phyloP scores from a whole-genome alignment of 2,113 vertebrate genomes.

The Rhodinocichla rosea region DNA sequence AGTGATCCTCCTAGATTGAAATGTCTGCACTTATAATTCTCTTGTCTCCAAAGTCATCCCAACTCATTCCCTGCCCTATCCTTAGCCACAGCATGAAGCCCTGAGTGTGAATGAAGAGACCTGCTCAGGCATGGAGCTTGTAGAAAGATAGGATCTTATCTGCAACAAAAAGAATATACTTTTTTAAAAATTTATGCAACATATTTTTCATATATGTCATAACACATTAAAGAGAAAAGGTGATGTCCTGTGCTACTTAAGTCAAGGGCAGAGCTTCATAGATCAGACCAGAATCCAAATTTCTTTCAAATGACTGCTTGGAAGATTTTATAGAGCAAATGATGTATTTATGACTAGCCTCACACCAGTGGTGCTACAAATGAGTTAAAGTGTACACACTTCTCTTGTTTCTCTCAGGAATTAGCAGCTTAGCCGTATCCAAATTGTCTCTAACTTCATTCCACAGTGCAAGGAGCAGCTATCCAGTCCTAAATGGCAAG shows the following conservation, averaged over 20 bases:
- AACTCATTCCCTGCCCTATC: neutral
- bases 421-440: neutral
- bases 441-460: neutral
- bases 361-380: neutral
- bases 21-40: neutral
- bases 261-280: neutral
- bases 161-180: neutral
- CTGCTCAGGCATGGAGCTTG: neutral
- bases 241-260: neutral
- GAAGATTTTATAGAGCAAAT: neutral
- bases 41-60: neutral
- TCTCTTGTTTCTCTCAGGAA: neutral
- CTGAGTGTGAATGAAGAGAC: neutral
- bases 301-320: neutral
- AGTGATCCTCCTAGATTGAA: neutral
- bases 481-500: neutral
- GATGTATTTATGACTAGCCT: neutral
- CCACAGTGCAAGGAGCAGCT: neutral
- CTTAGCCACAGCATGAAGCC: neutral
- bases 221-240: neutral
- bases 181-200: neutral
- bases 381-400: neutral
- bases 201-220: neutral
- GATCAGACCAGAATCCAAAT: neutral
- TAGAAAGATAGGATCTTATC: neutral